Conservation (phyloP, 2,797 vertebrate genomes). For the Ambastaia sidthimunki region DNA sequence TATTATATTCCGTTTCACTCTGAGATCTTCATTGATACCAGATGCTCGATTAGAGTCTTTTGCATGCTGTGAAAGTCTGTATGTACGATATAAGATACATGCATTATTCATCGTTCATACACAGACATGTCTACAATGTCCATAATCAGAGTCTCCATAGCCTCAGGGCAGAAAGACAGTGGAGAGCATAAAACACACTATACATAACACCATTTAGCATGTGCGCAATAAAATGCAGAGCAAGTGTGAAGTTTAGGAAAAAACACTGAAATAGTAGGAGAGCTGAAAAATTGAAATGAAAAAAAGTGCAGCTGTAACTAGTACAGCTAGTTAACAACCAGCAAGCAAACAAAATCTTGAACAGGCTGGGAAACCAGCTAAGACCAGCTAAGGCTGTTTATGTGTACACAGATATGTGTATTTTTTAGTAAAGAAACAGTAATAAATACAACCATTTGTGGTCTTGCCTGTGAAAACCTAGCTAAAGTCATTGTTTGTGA, state of each 20-base stretch:
- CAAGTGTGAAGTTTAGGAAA: neutral
- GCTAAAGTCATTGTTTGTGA: too few relatives aligned
- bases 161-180: constrained; percentile 18
- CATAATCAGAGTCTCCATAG: constrained; percentile 18
- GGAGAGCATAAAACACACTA: constrained; percentile 9
- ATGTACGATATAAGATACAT: neutral
- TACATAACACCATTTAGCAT: constrained; percentile 15
- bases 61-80: neutral
- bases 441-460: neutral
- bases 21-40: constrained; percentile 10
- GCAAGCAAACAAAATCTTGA: too few relatives aligned
- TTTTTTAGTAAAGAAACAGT: neutral
- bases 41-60: neutral
- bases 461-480: too few relatives aligned
- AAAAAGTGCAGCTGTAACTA: too few relatives aligned
- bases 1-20: constrained; percentile 11
- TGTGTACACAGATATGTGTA: too few relatives aligned
- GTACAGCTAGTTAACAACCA: too few relatives aligned
- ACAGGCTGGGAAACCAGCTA: too few relatives aligned
- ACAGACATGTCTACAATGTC: constrained; percentile 32
- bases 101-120: constrained; percentile 21
- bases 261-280: neutral
- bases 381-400: too few relatives aligned
- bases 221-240: constrained; percentile 14
- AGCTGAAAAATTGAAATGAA: neutral